phyloP scores from a whole-genome alignment of 2,797 vertebrate species.

The Poecilia velifera region DNA sequence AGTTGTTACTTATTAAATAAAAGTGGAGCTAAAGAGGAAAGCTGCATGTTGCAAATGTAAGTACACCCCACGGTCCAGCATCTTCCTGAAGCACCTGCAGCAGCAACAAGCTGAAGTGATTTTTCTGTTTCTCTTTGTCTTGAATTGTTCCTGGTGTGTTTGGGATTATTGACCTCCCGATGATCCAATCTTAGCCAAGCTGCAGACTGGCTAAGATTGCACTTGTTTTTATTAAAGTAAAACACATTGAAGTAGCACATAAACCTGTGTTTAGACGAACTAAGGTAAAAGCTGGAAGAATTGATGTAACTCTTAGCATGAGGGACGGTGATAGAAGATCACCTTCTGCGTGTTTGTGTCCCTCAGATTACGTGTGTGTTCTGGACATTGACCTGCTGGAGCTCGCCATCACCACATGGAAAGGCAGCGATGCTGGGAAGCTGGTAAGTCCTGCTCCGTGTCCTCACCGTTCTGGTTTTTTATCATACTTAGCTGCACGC shows the following conservation, averaged over 20 bases:
- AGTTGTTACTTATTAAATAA: not conserved
- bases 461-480: constrained; percentile 24
- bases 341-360: constrained; percentile 9
- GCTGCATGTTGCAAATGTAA: not conserved
- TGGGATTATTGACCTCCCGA: not conserved
- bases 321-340: not conserved
- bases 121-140: not conserved
- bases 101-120: not conserved
- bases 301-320: not conserved
- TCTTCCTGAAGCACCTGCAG: not conserved
- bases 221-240: not conserved
- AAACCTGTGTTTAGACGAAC: not conserved
- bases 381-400: constrained; percentile 92
- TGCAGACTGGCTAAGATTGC: not conserved
- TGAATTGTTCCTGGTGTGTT: not conserved
- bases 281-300: not conserved
- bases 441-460: constrained; percentile 75
- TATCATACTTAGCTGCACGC: not conserved
- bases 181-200: not conserved
- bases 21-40: not conserved
- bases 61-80: not conserved
- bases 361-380: constrained; percentile 90
- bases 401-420: constrained; percentile 94
- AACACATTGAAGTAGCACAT: not conserved
- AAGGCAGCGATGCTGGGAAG: constrained; percentile 84